Evolutionary conservation across 2,888 invertebrate genomes (phyloP).

Genomic region (Monochamus alternatus): DNA sequence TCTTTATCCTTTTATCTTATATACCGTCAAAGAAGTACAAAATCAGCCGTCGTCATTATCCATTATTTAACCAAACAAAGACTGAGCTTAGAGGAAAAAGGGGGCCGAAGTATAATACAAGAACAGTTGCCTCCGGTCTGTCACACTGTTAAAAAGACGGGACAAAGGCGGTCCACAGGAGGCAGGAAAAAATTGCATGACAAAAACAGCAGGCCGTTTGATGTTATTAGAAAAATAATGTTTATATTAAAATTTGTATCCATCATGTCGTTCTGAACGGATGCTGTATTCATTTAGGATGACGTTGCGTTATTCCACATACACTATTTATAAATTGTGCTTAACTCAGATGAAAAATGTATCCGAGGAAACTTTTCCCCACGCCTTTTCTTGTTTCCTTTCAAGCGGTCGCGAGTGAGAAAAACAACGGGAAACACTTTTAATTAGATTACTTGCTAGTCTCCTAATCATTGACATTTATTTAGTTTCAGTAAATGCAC

Average conservation of each 20-base stretch:
- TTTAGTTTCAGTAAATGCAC: no score
- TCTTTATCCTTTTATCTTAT: neutral
- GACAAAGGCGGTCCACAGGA: neutral
- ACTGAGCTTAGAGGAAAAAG: neutral
- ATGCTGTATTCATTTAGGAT: neutral
- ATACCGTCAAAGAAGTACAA: neutral
- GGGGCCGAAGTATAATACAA: neutral
- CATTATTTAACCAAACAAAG: neutral
- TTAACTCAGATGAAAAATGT: neutral
- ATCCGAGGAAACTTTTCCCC: no score
- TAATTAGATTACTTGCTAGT: no score
- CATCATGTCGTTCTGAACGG: neutral
- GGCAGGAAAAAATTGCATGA: slow-evolving; percentile 1
- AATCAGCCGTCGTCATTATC: neutral
- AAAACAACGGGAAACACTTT: no score
- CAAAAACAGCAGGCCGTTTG: neutral
- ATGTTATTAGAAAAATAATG: slow-evolving; percentile 1
- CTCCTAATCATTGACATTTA: no score
- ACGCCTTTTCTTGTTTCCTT: no score
- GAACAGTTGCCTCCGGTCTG: neutral
- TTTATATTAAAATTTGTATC: slow-evolving; percentile 1
- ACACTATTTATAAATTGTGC: neutral
- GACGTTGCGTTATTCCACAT: neutral
- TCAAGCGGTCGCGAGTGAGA: no score
- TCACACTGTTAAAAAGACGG: neutral